These are phyloP conservation scores for Megalopta genalis DNA, from an alignment of 1,140 invertebrate species.

Conservation along the genomic window DNA sequence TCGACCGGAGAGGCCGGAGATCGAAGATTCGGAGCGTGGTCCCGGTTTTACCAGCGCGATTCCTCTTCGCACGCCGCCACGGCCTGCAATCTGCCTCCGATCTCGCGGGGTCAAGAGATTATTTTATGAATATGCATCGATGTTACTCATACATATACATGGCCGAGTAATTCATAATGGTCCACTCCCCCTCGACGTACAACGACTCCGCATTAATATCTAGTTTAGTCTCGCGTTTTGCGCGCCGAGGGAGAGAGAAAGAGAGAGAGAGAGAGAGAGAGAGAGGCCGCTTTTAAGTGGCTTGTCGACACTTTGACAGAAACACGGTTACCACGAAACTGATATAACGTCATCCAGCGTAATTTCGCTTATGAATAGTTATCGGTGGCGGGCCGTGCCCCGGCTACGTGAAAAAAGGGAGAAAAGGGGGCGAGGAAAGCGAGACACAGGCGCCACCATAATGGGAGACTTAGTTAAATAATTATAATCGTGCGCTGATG, in stretches of 20 bases:
- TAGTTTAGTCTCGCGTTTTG: constrained; percentile 63
- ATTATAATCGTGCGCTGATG: neutral
- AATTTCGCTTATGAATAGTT: constrained; percentile 66
- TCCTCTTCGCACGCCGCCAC: constrained; percentile 35
- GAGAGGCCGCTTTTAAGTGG: constrained; percentile 53
- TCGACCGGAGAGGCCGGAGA: neutral
- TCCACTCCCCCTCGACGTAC: constrained; percentile 57
- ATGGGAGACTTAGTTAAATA: neutral
- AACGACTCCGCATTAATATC: constrained; percentile 64
- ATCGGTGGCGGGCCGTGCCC: constrained; percentile 24
- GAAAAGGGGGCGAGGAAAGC: neutral
- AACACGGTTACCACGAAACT: constrained; percentile 63
- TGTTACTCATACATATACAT: constrained; percentile 66
- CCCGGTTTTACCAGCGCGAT: constrained; percentile 45
- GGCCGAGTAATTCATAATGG: constrained; percentile 63
- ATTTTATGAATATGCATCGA: constrained; percentile 66
- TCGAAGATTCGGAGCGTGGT: neutral
- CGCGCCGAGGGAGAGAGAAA: neutral
- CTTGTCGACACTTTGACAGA: constrained; percentile 66
- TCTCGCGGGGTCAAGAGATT: constrained; percentile 66
- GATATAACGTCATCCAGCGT: constrained; percentile 58
- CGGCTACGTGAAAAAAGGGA: too few species aligned
- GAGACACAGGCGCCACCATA: neutral
- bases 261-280: neutral
- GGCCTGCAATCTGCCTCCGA: constrained; percentile 55